Base-by-base conservation (phyloP, 2,888 invertebrate genomes). In the Ceraclea dissimilis region DNA sequence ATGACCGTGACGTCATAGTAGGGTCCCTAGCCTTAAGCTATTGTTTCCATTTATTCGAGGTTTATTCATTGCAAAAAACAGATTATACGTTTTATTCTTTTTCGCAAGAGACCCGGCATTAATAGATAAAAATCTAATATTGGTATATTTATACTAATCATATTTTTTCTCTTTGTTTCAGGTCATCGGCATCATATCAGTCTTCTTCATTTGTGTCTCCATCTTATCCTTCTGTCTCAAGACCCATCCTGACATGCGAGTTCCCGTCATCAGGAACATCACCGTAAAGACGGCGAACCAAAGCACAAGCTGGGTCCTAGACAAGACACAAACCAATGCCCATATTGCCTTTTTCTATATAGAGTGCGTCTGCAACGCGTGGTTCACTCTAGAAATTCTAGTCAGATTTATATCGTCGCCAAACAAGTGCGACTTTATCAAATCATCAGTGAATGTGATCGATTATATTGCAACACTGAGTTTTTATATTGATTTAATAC, bases 181-280 rank as follows among this genome's bases (percentile, higher is more conserved):
- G 97, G 90, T 96, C 68, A 92, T 99, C 72, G 97, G 97, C 66
- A 90, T 97, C 64, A 86, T 97, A 72, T 98, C 97, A 64, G 96
- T 99, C 69, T 97, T 98, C 82, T 99, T 99, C 85, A 98, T 99
- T 75, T 94, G 97, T 79, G 91, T 97, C 65, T 99, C 98, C 65
- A 99, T 99, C 73, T 81, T 98, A 74, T 96, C 98, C 66, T 99
- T 99, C 81, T 99, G 99, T 80, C 84, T 99, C 71, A 99, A 99
- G 82, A 99, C 99, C 49, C 98, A 98, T 76, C 98, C 99, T 63
- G 97, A 94, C 75, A 92, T 97, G 91, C 82, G 96, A 67, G 92
- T 93, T 67, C 95, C 95, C 62, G 85, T 89, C 67, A 88, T 94
- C 65, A 80, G 82, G 66, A 89, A 90, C 76, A 82, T 86, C 67